Evolutionary conservation across 2,888 invertebrate species (phyloP).

Genomic region (Ganaspis brasiliensis): DNA sequence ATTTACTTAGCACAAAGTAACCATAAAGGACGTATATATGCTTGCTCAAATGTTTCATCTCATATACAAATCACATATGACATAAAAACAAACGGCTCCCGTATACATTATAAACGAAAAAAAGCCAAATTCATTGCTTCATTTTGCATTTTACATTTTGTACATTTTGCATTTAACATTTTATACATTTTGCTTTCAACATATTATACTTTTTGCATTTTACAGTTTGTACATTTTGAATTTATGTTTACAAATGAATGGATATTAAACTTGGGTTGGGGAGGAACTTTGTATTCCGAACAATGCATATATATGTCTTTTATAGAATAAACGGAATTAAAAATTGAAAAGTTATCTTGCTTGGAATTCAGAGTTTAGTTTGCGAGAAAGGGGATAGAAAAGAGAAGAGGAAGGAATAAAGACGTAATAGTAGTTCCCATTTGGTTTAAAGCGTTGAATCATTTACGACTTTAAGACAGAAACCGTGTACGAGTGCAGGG

Average conservation of each 20-base stretch:
- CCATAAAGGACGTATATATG: slow-evolving; percentile 1
- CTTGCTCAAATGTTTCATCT: slow-evolving; percentile 1
- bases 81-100: slow-evolving; percentile 25
- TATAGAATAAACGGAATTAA: slow-evolving; percentile 21
- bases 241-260: slow-evolving; percentile 17
- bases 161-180: background rate
- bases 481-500: slow-evolving; percentile 71
- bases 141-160: background rate
- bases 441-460: slow-evolving; percentile 69
- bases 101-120: slow-evolving; percentile 21
- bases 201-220: too few relatives aligned
- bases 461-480: slow-evolving; percentile 76
- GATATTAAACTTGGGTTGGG: background rate
- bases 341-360: background rate
- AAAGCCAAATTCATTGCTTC: background rate
- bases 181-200: too few relatives aligned
- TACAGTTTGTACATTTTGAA: background rate
- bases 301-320: too few relatives aligned
- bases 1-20: background rate
- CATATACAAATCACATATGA: slow-evolving; percentile 37
- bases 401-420: slow-evolving; percentile 26
- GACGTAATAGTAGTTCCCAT: slow-evolving; percentile 55
- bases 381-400: background rate
- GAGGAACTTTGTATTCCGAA: background rate
- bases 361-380: background rate